A percentile compares a stretch with the other conserved stretches of the same genome.
Evolutionary conservation across 2,113 vertebrate genomes (phyloP).

Genomic region (Sciurus niger): DNA sequence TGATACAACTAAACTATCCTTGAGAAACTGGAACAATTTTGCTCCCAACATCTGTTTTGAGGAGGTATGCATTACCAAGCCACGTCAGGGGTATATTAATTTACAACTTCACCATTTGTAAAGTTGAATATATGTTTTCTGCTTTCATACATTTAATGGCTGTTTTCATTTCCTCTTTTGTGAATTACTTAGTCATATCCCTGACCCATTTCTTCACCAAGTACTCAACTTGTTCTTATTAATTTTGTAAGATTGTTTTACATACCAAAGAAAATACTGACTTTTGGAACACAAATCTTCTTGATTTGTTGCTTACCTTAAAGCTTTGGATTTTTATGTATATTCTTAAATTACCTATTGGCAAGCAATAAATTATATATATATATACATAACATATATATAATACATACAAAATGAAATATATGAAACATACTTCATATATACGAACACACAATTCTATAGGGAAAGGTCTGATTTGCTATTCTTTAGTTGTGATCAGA

Average conservation of each 20-base stretch:
- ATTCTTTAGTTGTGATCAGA: neutral
- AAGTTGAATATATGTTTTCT: neutral
- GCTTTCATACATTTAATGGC: neutral
- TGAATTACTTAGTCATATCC: neutral
- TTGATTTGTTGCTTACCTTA: neutral
- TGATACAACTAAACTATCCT: neutral
- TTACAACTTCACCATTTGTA: neutral
- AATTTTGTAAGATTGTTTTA: neutral
- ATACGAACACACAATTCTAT: neutral
- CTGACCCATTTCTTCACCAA: neutral
- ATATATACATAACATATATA: neutral
- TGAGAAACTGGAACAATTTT: neutral
- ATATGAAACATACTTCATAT: too few relatives aligned
- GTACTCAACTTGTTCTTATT: neutral
- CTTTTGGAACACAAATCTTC: neutral
- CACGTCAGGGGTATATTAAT: neutral
- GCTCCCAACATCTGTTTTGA: neutral
- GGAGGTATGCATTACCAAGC: neutral
- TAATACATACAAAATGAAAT: neutral
- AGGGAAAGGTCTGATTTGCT: neutral
- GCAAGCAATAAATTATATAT: neutral
- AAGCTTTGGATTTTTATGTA: neutral
- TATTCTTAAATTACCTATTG: neutral
- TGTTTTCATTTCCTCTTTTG: neutral
- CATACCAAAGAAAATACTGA: neutral